Base-by-base conservation (phyloP, 2,888 invertebrate genomes). In the Strigamia crassipes region DNA sequence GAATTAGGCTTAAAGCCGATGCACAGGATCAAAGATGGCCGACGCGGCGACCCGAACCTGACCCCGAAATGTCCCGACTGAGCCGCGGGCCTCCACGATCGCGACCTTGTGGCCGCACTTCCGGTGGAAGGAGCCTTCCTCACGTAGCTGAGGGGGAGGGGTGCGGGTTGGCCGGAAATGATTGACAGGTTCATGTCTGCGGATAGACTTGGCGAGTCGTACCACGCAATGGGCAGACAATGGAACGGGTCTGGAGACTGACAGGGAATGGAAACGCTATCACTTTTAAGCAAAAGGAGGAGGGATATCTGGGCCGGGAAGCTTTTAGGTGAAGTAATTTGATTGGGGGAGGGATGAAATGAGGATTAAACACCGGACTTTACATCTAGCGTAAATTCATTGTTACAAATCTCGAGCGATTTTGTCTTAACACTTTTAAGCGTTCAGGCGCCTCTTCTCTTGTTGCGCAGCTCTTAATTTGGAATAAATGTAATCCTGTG, bases 211-310 rank as follows among this genome's bases (percentile, higher is more conserved):
- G n/a, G 61, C 18, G 10, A 61, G 61, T 61, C 61, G 21, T 18
- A n/a, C 61, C 61, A 61, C 61, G 61, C 61, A 61, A 61, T 61
- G 51, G 51, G 61, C 61, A 61, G 61, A 61, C 61, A 61, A 61
- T 61, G 10, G 61, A n/a, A 61, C 18, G 18, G 18, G 61, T 61
- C 18, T 8, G 42, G 61, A 61, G 51, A 10, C 13, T 61, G 61
- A 61, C 61, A 61, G 61, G 61, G n/a, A 15, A 15, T 23, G 61
- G 42, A 12, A 2, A 4, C 42, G 12, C 42, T 46, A 46, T 46
- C 42, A 13, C 6, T 46, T 46, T 46, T 46, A 46, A 46, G 42
- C 42, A 46, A 46, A 46, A 46, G 12, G 1, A 2, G 12, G 10
- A 10, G 10, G 10, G 10, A 15, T 46, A 12, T 46, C 12, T 12